These are phyloP conservation scores for Xenops minutus DNA, from an alignment of 2,797 vertebrate species.

Conservation along the genomic window DNA sequence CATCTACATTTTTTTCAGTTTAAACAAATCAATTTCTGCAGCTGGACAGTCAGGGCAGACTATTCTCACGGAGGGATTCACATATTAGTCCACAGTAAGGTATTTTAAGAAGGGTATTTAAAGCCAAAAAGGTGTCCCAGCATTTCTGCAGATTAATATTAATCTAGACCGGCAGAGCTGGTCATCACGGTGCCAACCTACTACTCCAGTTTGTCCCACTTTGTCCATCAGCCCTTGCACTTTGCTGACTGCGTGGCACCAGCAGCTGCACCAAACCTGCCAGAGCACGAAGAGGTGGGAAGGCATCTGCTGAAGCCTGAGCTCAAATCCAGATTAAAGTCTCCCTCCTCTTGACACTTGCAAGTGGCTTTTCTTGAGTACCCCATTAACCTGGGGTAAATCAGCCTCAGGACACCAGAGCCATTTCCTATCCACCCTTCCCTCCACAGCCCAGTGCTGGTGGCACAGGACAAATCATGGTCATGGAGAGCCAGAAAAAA, in stretches of 20 bases:
- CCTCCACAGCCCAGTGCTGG: rapidly evolving
- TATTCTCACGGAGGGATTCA: rapidly evolving
- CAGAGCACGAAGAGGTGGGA: neutral
- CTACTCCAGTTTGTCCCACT: neutral
- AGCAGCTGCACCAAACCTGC: neutral
- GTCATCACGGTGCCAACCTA: rapidly evolving
- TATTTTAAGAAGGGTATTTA: neutral
- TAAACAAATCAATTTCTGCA: neutral
- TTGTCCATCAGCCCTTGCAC: neutral
- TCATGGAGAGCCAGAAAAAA: neutral
- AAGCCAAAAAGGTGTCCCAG: neutral
- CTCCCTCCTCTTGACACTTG: too few species aligned
- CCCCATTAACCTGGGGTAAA: neutral
- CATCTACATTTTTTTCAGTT: neutral
- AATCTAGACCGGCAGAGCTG: neutral
- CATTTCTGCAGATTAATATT: neutral
- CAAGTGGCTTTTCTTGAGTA: neutral
- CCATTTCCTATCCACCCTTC: neutral
- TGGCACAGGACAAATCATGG: neutral
- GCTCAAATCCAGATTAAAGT: neutral
- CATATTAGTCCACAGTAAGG: neutral
- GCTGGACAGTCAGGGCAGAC: neutral
- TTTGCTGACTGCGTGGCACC: neutral
- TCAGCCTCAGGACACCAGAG: rapidly evolving
- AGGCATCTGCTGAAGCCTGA: neutral